Evolutionary conservation across 2,888 invertebrate species (phyloP).

Genomic region (Salticus scenicus): DNA sequence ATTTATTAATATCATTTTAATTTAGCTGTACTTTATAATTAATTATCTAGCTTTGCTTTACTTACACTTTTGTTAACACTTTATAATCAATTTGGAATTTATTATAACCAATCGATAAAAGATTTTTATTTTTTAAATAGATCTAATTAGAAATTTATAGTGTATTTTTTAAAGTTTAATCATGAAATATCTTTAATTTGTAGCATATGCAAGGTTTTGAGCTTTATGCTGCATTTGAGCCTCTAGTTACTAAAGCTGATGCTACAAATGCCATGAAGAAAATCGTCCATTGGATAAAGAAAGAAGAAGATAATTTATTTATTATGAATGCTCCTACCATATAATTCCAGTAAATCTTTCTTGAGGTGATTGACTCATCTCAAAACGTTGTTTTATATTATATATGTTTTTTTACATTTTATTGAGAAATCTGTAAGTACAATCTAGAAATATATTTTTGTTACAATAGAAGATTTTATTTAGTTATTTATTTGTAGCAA

Average conservation of each 20-base stretch:
- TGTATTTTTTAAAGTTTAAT: too few relatives aligned
- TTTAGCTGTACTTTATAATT: too few relatives aligned
- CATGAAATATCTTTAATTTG: too few relatives aligned
- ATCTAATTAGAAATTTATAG: too few relatives aligned
- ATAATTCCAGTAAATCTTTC: slow-evolving; percentile 27
- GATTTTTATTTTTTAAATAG: too few relatives aligned
- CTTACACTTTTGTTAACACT: too few relatives aligned
- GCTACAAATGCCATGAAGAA: slow-evolving; percentile 91
- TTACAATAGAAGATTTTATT: not conserved
- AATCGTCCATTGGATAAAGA: slow-evolving; percentile 94
- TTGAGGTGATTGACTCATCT: not conserved
- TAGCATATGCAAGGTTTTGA: slow-evolving; percentile 93
- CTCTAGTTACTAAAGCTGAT: slow-evolving; percentile 88
- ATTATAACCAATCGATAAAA: too few relatives aligned
- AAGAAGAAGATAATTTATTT: slow-evolving; percentile 83
- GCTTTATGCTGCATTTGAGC: slow-evolving; percentile 93
- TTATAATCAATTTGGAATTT: too few relatives aligned
- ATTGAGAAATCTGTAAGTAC: not conserved
- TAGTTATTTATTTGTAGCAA: not conserved
- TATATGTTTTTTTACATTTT: not conserved
- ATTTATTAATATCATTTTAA: too few relatives aligned
- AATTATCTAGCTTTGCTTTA: too few relatives aligned
- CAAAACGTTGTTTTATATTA: not conserved
- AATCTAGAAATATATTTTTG: slow-evolving; percentile 11
- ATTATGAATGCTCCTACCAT: slow-evolving; percentile 71